Evolutionary conservation across 1,140 invertebrate genomes (phyloP), one percentile per base, ranked within the genome.

Genomic region (Drosophila mojavensis): DNA sequence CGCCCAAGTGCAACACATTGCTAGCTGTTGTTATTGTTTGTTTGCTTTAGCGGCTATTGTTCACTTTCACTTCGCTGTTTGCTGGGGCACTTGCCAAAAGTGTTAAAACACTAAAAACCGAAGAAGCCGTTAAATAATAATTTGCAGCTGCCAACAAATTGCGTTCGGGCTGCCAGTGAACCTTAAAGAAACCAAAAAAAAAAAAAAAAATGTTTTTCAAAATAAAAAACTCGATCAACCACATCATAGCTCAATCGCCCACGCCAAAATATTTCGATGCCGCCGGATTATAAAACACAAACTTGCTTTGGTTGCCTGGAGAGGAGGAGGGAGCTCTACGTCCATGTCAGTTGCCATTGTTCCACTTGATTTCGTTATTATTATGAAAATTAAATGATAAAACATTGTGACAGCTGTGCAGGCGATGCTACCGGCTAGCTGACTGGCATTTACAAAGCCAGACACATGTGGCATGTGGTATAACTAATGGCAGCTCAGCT

Each of bases 311-410:
- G 20, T 24, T 17, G 15, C 48, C 11, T 39, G 36, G 10, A 6
- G 36, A 39, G 36, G 36, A 3, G 28, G 4, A 6, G 28, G 4
- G 7, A 28, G 17, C 33, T 30, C 50, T 47, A 43, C 41, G 15
- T 55, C 55, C 20, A 48, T 20, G 56, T 51, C 56, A 47, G 45
- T 51, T 72, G 63, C 20, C 60, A 51, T 69, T 77, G 70, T 78
- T 89, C 59, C 81, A 81, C 75, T 84, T 89, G 81, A 81, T 84
- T 89, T 81, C 82, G 78, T 90, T 84, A 81, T 89, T 81, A 90
- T 90, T 80, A 78, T 90, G 80, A 83, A 90, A 89, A 89, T 90
- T 89, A 90, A 89, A 89, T 89, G 86, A 84, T 88, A 88, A 88
- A 88, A 90, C 84, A 84, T 88, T 88, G 80, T 88, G 84, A 89